Percentiles rank a stretch among this genome's conserved stretches.
Evolutionary conservation across 2,797 vertebrate species (phyloP).

Genomic region (Danio jaintianensis): DNA sequence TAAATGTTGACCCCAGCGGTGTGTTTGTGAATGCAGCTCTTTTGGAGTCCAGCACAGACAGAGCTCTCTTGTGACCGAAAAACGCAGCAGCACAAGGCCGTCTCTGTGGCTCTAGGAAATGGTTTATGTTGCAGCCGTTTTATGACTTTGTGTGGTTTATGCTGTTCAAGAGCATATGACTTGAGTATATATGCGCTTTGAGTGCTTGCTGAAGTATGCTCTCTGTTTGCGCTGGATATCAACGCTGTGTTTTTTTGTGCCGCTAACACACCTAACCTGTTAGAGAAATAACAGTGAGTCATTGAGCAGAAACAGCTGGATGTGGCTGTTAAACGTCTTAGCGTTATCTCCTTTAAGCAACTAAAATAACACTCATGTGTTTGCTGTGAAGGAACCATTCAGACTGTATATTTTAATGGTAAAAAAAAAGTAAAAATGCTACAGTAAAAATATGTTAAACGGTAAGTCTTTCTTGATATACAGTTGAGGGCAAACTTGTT

Average conservation of each 20-base stretch:
- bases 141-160: slow-evolving; percentile 47
- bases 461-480: too few species aligned
- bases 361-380: slow-evolving; percentile 4
- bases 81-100: slow-evolving; percentile 52
- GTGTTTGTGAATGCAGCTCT: slow-evolving; percentile 56
- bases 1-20: slow-evolving; percentile 48
- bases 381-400: neutral
- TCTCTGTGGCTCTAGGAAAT: slow-evolving; percentile 48
- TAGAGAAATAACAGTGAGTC: slow-evolving; percentile 22
- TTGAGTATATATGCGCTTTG: slow-evolving; percentile 31
- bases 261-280: slow-evolving; percentile 29
- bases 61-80: slow-evolving; percentile 52
- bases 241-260: slow-evolving; percentile 1
- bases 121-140: slow-evolving; percentile 50
- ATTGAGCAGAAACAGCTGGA: slow-evolving; percentile 34
- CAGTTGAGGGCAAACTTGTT: too few species aligned
- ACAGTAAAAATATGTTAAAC: too few species aligned
- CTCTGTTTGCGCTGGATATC: slow-evolving; percentile 37
- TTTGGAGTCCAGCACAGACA: slow-evolving; percentile 54
- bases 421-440: too few species aligned
- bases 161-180: slow-evolving; percentile 37
- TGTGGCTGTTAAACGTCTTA: neutral
- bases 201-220: slow-evolving; percentile 40
- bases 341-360: neutral
- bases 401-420: too few species aligned